These are phyloP conservation scores for Erinaceus europaeus DNA, from an alignment of 2,113 vertebrate genomes.

Conservation along the genomic window DNA sequence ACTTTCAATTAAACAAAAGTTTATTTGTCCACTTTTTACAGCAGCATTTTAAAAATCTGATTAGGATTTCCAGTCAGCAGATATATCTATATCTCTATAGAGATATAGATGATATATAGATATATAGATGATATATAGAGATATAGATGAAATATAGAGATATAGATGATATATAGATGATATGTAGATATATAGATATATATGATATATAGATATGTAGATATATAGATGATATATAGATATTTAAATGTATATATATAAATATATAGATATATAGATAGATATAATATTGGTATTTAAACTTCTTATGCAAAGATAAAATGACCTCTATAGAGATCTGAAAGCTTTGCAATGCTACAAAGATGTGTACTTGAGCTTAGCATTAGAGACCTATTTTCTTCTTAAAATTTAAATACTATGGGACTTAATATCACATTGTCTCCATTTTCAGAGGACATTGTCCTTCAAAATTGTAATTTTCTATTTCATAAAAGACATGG, in stretches of 20 bases:
- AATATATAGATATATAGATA: too few species aligned
- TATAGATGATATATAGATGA: too few species aligned
- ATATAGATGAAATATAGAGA: too few species aligned
- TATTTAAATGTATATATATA: too few species aligned
- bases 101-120: too few species aligned
- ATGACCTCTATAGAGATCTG: neutral
- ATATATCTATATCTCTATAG: too few species aligned
- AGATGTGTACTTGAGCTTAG: neutral
- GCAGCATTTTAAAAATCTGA: neutral
- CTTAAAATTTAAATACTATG: constrained; percentile 11
- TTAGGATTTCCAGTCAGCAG: neutral
- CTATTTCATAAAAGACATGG: neutral
- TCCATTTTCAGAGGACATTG: neutral
- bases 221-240: too few species aligned
- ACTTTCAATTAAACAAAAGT: neutral
- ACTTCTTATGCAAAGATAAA: neutral
- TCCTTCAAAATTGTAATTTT: neutral
- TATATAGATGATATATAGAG: too few species aligned
- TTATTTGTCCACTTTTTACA: neutral
- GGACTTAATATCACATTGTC: neutral
- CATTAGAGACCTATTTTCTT: neutral
- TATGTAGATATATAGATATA: too few species aligned
- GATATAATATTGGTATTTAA: too few species aligned
- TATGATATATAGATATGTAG: too few species aligned
- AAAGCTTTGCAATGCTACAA: neutral